A percentile compares a stretch with the other conserved stretches of the same genome.
phyloP scores from a whole-genome alignment of 1,140 invertebrate species.

The roundworm (Caenorhabditis elegans) region WBcel235 BX284603.4:6456001-6456500 shows the following conservation, averaged over 20 bases:
- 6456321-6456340: neutral
- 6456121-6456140: conserved; percentile 34
- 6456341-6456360: conserved; percentile 10
- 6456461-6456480: neutral
- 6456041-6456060: neutral
- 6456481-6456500: conserved; percentile 22
- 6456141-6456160: neutral
- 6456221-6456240: neutral
- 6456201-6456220: neutral
- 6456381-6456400: conserved; percentile 8
- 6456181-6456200: neutral
- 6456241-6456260: neutral
- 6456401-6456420: conserved; percentile 6
- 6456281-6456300: too few species aligned
- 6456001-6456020: too few species aligned
- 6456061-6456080: neutral
- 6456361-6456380: conserved; percentile 19
- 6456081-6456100: neutral
- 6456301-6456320: too few species aligned
- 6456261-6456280: neutral
- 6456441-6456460: conserved; percentile 15
- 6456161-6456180: neutral
- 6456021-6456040: conserved; percentile 16
- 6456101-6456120: conserved; percentile 26
- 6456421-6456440: neutral